phyloP scores from a whole-genome alignment of 2,113 vertebrate genomes.

The Eulemur rufifrons region DNA sequence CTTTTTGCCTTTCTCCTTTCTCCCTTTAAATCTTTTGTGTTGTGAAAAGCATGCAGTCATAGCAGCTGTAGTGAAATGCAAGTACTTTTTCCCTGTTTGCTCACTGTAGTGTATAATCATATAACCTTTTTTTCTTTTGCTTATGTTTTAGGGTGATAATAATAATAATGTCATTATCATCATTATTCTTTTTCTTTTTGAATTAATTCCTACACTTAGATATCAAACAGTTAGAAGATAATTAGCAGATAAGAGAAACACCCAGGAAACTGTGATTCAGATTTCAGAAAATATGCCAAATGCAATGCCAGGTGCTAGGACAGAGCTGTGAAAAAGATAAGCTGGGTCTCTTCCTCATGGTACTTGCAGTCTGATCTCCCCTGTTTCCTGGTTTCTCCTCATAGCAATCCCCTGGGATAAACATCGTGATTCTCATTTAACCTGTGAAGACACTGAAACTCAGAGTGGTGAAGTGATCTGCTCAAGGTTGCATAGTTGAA shows the following conservation, averaged over 20 bases:
- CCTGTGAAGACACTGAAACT: background rate
- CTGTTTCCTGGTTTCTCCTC: background rate
- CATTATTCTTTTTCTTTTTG: background rate
- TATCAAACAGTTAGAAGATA: background rate
- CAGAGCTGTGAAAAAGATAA: background rate
- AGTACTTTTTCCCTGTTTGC: background rate
- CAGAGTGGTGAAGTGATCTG: background rate
- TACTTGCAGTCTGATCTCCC: background rate
- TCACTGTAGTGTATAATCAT: background rate
- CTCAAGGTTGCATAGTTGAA: background rate
- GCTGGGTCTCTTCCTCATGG: background rate
- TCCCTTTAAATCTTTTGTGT: background rate
- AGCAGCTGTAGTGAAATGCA: background rate
- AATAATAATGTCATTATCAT: background rate
- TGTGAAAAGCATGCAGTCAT: background rate
- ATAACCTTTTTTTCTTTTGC: background rate
- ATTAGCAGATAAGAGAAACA: background rate
- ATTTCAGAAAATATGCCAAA: background rate
- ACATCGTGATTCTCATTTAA: background rate
- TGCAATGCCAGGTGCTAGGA: background rate
- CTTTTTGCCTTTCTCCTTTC: constrained; percentile 11
- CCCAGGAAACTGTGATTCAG: background rate
- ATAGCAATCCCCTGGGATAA: background rate
- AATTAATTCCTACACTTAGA: background rate
- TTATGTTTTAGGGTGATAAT: background rate